Evolutionary conservation across 2,113 vertebrate species (phyloP).

Genomic region (Lampris megalopsis): DNA sequence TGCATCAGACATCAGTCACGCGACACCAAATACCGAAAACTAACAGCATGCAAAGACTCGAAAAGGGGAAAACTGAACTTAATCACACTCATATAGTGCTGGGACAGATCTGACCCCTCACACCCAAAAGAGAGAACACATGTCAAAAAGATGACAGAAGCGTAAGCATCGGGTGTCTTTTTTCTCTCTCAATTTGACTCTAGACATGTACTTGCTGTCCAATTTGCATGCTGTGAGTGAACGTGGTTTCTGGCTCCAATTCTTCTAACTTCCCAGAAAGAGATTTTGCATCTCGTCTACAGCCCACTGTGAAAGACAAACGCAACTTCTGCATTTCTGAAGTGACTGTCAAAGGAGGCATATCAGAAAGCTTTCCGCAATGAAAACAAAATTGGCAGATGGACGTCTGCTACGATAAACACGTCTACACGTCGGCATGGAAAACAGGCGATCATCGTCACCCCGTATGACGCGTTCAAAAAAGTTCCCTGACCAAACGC

Average conservation of each 20-base stretch:
- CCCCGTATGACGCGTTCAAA: constrained; percentile 56
- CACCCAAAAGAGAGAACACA: background rate
- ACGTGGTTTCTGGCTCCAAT: background rate
- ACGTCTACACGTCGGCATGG: constrained; percentile 64
- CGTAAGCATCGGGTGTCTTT: background rate
- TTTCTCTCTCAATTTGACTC: background rate
- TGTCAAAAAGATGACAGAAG: constrained; percentile 4
- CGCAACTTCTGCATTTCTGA: constrained; percentile 24
- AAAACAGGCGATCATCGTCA: constrained; percentile 64
- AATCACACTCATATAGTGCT: background rate
- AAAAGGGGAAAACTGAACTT: background rate
- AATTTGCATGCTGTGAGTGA: constrained; percentile 2
- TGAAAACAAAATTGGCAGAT: constrained; percentile 52
- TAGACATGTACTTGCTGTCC: background rate
- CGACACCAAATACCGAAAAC: no score
- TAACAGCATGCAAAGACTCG: no score
- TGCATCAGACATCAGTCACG: background rate
- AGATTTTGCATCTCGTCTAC: constrained; percentile 16
- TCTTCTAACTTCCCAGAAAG: constrained; percentile 5
- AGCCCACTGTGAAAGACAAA: constrained; percentile 20
- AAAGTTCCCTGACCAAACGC: constrained; percentile 59
- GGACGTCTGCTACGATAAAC: constrained; percentile 60
- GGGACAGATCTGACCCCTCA: background rate
- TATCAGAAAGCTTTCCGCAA: constrained; percentile 46
- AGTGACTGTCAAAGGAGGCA: constrained; percentile 26